These are phyloP conservation scores for Agrilus planipennis DNA, from an alignment of 1,140 invertebrate species.

Conservation along the genomic window DNA sequence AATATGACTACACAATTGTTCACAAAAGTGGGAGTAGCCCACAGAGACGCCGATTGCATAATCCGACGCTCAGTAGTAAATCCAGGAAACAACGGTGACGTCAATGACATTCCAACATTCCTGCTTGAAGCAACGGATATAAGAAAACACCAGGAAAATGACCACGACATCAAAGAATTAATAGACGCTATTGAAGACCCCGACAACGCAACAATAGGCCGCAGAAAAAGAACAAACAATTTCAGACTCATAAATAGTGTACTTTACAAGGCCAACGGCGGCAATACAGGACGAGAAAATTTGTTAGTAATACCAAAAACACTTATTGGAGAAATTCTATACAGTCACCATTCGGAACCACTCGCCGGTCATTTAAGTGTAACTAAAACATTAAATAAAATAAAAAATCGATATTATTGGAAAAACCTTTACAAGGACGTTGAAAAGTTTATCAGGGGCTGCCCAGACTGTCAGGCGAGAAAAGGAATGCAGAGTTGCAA, in stretches of 20 bases:
- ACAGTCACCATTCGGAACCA: neutral
- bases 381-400: constrained; percentile 6
- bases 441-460: constrained; percentile 7
- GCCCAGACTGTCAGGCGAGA: constrained; percentile 6
- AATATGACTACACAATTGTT: constrained; percentile 18
- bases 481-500: constrained; percentile 7
- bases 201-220: neutral
- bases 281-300: neutral
- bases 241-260: neutral
- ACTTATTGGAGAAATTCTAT: neutral
- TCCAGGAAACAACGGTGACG: no score
- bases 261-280: neutral
- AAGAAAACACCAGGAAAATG: neutral
- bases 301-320: neutral
- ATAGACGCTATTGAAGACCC: neutral
- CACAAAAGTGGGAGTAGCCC: constrained; percentile 16
- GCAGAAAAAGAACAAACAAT: neutral
- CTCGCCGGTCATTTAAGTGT: constrained; percentile 1
- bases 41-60: constrained; percentile 24
- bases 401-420: constrained; percentile 2
- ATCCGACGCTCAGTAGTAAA: no score
- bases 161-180: neutral
- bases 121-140: neutral
- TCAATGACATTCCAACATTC: constrained; percentile 8
- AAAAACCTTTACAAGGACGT: constrained; percentile 3